Evolutionary conservation across 2,113 vertebrate genomes (phyloP), one percentile per base, ranked within the genome.

Genomic region (Cavia aperea): DNA sequence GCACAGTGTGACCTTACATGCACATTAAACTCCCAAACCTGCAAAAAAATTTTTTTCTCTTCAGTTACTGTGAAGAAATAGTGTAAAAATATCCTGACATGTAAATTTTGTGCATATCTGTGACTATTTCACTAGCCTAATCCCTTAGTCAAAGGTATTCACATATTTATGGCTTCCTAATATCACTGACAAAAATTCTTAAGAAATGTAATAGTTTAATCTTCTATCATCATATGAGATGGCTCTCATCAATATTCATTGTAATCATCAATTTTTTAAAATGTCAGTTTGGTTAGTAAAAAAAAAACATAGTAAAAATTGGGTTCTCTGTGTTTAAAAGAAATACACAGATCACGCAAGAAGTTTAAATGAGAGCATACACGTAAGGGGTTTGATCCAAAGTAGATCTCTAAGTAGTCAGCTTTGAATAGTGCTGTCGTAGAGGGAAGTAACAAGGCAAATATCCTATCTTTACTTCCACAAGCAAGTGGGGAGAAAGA

Each of bases 11-110:
- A 97, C 94, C 95, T 95, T 94, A 95, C 97, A 96, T 96, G 77
- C 83, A 54, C 89, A 98, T 98, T 98, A 98, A 98, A 98, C 66
- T 96, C 83, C 95, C 18, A 77, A 96, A 96, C 92, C 83, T 62
- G 66, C 78, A 87, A 58, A 58, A 58, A 58, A 58, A 58, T 2
- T 56, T 18, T 4, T 19, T 58, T 58, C 16, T 19, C 56, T 75
- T 75, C 13, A 75, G 43, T 49, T 49, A 75, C 73, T 49, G 43
- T 29, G 24, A 75, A 5, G 3, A 5, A 75, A 46, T 49, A 15
- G 24, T 29, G 24, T 24, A 75, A 75, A 46, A 75, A 75, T 29
- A 49, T 75, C 39, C 24, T 29, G 43, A 46, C 43, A 15, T 7
- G 3, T 75, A 75, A 43, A 75, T 49, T 75, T 75, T 49, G 73